phyloP scores from a whole-genome alignment of 2,797 vertebrate genomes.

The Pampus argenteus region DNA sequence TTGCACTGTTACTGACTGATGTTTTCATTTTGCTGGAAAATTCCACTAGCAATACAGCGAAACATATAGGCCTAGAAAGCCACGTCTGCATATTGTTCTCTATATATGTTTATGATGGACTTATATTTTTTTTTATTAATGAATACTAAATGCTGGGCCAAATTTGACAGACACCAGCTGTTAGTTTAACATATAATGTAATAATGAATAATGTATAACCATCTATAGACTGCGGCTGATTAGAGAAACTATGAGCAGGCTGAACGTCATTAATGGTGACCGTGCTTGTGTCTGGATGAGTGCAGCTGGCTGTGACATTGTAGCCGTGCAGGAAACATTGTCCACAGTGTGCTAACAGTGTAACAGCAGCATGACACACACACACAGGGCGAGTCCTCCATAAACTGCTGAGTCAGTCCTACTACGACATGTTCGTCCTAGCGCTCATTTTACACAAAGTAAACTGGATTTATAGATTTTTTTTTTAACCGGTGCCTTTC shows the following conservation, averaged over 20 bases:
- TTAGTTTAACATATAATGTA: background rate
- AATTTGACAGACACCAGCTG: background rate
- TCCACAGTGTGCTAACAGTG: too few relatives aligned
- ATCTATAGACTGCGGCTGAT: background rate
- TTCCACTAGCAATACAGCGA: background rate
- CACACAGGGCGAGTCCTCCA: background rate
- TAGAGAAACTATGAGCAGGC: background rate
- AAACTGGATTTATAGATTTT: background rate
- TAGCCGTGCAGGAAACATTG: background rate
- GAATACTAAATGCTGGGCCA: background rate
- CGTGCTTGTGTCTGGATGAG: too few relatives aligned
- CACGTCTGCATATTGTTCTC: background rate
- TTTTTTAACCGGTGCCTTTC: background rate
- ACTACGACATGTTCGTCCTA: background rate
- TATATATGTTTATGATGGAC: background rate
- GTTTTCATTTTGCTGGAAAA: background rate
- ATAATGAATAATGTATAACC: too few relatives aligned
- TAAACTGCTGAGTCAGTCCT: conserved; percentile 36
- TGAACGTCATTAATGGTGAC: background rate
- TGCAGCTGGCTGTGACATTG: background rate
- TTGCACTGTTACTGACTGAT: background rate
- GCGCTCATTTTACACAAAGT: background rate
- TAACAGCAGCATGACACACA: conserved; percentile 26
- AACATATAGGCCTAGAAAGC: too few relatives aligned
- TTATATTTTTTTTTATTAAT: background rate